A percentile compares a stretch with the other conserved stretches of the same genome.
Conservation (phyloP, 2,113 vertebrate genomes). For the Tragelaphus strepsiceros region DNA sequence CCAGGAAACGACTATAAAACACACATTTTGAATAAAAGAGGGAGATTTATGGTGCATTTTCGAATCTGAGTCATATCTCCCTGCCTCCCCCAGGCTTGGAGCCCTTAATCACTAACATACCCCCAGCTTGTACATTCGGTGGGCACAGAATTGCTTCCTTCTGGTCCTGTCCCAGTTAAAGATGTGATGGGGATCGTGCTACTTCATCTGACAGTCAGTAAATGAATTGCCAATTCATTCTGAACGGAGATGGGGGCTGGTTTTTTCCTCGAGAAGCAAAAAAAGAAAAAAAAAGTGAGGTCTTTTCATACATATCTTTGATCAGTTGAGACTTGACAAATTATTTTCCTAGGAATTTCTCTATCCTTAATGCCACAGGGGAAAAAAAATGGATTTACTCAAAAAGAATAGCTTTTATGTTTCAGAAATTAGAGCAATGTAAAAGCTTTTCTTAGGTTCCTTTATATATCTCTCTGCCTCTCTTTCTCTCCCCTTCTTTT, state of each 20-base stretch:
- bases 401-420: conserved; percentile 76
- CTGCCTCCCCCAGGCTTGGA: conserved; percentile 80
- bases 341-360: conserved; percentile 85
- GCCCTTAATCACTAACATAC: conserved; percentile 86
- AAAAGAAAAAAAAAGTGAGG: conserved; percentile 35
- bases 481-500: neutral
- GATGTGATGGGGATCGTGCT: conserved; percentile 78
- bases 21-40: conserved; percentile 84
- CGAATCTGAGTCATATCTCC: conserved; percentile 85
- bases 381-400: conserved; percentile 60
- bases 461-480: neutral
- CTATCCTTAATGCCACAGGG: conserved; percentile 73
- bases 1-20: conserved; percentile 84
- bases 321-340: conserved; percentile 83
- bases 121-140: conserved; percentile 80
- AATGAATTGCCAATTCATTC: conserved; percentile 84
- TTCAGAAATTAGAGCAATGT: conserved; percentile 59
- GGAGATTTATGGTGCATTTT: conserved; percentile 85
- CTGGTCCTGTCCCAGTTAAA: conserved; percentile 79
- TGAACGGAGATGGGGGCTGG: conserved; percentile 67
- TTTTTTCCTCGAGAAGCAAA: conserved; percentile 55
- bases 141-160: conserved; percentile 84
- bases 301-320: conserved; percentile 83
- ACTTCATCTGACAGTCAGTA: conserved; percentile 81
- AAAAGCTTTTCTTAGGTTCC: conserved; percentile 55